phyloP scores from a whole-genome alignment of 2,888 invertebrate species.

The Archips xylosteana region DNA sequence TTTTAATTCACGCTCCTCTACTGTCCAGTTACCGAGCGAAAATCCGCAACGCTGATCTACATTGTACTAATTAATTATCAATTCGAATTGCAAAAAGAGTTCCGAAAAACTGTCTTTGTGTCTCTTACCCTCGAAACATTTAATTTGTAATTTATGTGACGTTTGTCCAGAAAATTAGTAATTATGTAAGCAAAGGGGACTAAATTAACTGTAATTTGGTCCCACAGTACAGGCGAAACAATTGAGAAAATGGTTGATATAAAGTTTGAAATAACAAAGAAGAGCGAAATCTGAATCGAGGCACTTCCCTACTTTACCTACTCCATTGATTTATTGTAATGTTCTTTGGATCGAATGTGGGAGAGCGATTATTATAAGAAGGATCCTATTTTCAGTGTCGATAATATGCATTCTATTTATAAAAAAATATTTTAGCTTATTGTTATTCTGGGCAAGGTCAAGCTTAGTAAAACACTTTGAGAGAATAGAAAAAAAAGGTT shows the following conservation, averaged over 20 bases:
- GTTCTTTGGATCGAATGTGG: slow-evolving; percentile 69
- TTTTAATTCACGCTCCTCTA: too few species aligned
- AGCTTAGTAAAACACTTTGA: not conserved
- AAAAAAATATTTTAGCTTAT: slow-evolving; percentile 20
- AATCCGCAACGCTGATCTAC: too few species aligned
- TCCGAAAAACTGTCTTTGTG: too few species aligned
- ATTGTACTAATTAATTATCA: too few species aligned
- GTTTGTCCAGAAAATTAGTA: not conserved
- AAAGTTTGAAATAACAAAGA: not conserved
- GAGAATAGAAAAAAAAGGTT: not conserved
- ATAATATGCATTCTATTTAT: slow-evolving; percentile 51
- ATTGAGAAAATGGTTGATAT: not conserved
- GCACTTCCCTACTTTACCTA: slow-evolving; percentile 29
- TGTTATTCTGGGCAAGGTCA: slow-evolving; percentile 12
- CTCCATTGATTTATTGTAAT: slow-evolving; percentile 70
- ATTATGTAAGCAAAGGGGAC: not conserved
- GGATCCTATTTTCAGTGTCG: slow-evolving; percentile 67
- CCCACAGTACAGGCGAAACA: not conserved
- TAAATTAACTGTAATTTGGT: not conserved
- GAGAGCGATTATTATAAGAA: slow-evolving; percentile 71
- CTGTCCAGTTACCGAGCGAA: too few species aligned
- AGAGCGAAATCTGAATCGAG: slow-evolving; percentile 2
- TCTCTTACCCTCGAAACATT: not conserved
- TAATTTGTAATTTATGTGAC: not conserved
- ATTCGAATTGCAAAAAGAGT: too few species aligned